These are phyloP conservation scores for Sardinella longiceps DNA, from an alignment of 2,797 vertebrate species.

Conservation along the genomic window DNA sequence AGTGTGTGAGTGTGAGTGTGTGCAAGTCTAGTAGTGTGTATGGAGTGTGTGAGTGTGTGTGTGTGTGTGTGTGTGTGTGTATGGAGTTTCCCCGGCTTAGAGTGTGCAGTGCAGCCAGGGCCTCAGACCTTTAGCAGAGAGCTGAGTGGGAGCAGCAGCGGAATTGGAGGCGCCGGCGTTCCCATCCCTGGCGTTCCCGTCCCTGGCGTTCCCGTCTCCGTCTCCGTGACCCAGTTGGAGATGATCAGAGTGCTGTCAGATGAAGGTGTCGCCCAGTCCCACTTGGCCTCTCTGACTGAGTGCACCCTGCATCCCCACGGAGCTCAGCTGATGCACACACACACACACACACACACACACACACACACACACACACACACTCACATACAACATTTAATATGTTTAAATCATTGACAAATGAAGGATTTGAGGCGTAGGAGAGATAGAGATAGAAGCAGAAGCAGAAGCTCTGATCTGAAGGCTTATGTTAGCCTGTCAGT, in stretches of 20 bases:
- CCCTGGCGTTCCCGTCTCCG: too few relatives aligned
- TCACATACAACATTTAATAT: not conserved
- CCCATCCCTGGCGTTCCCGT: too few relatives aligned
- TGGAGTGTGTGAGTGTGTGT: too few relatives aligned
- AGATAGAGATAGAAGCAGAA: too few relatives aligned
- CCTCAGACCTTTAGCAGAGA: too few relatives aligned
- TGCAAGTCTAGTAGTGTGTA: too few relatives aligned
- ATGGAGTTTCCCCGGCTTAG: too few relatives aligned
- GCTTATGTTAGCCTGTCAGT: not conserved
- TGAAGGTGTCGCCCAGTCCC: not conserved
- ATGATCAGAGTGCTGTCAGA: not conserved
- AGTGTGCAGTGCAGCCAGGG: too few relatives aligned
- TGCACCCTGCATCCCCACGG: not conserved
- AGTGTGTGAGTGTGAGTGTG: too few relatives aligned
- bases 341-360: not conserved
- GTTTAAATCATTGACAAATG: not conserved
- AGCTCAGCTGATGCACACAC: not conserved
- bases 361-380: slow-evolving; percentile 29
- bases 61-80: too few relatives aligned
- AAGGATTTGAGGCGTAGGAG: not conserved
- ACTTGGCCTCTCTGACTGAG: not conserved
- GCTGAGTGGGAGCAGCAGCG: not conserved
- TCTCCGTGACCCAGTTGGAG: not conserved
- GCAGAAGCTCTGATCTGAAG: not conserved
- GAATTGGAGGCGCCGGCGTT: not conserved